Conservation (phyloP, 2,888 invertebrate genomes). For the Megalurothrips usitatus region DNA sequence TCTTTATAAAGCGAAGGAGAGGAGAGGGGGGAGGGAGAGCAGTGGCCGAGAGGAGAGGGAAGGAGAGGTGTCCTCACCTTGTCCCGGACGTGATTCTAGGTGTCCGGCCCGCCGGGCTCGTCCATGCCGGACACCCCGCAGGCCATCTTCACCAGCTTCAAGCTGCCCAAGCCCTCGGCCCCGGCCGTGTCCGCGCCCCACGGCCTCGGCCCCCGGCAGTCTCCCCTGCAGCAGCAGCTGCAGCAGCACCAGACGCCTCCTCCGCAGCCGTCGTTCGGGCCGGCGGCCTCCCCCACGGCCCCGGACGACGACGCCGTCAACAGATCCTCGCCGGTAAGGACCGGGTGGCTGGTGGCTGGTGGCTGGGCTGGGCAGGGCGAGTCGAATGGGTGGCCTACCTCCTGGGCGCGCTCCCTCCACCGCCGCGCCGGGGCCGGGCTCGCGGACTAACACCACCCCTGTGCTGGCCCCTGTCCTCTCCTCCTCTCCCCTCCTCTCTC, state of each 20-base stretch:
- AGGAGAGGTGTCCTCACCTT: background rate
- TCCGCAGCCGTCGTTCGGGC: constrained; percentile 43
- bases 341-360: background rate
- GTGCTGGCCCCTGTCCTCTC: background rate
- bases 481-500: background rate
- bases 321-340: constrained; percentile 32
- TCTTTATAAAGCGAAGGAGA: background rate
- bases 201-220: constrained; percentile 35
- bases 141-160: constrained; percentile 90
- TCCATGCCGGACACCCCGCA: constrained; percentile 64
- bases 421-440: background rate
- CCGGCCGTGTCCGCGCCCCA: constrained; percentile 33
- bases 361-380: background rate
- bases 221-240: constrained; percentile 34
- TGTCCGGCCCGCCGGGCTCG: constrained; percentile 39
- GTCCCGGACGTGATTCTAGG: background rate
- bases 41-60: background rate
- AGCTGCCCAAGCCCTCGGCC: constrained; percentile 66
- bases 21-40: background rate
- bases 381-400: constrained; percentile 13
- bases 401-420: background rate
- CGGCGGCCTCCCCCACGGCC: constrained; percentile 42
- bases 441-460: background rate
- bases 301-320: constrained; percentile 46
- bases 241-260: constrained; percentile 32